Percentiles rank a stretch among this genome's conserved stretches.
Conservation (phyloP, 2,113 vertebrate genomes). For the Rhegmatorhina hoffmannsi region DNA sequence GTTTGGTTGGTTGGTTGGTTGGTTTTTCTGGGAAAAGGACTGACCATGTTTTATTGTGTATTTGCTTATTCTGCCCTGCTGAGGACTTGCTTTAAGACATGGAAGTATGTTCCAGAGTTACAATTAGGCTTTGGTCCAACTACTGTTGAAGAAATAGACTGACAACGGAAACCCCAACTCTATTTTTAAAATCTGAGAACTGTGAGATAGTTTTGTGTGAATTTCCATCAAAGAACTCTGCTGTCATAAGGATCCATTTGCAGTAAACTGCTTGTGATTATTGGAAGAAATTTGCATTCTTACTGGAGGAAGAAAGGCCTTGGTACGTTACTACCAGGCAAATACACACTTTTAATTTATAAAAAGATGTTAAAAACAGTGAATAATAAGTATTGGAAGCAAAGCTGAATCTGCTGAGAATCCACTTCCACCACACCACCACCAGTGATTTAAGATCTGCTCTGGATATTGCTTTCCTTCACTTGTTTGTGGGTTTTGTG, state of each 20-base stretch:
- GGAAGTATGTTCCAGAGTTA: conserved; percentile 47
- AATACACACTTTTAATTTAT: not conserved
- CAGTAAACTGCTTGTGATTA: conserved; percentile 66
- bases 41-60: not conserved
- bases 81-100: conserved; percentile 48
- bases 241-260: conserved; percentile 75
- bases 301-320: not conserved
- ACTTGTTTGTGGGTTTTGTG: not conserved
- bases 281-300: conserved; percentile 45
- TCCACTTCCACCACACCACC: rapidly evolving
- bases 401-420: not conserved
- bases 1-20: too few species aligned
- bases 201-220: conserved; percentile 72
- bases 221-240: conserved; percentile 78
- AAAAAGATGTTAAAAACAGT: not conserved
- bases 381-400: not conserved
- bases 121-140: conserved; percentile 36
- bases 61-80: conserved; percentile 21
- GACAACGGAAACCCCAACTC: conserved; percentile 69
- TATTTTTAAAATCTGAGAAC: conserved; percentile 81
- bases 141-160: not conserved
- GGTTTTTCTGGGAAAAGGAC: not conserved
- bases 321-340: not conserved
- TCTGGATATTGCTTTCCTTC: not conserved
- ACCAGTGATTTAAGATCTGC: not conserved